Evolutionary conservation across 2,888 invertebrate species (phyloP).

Genomic region (Protula sp.): DNA sequence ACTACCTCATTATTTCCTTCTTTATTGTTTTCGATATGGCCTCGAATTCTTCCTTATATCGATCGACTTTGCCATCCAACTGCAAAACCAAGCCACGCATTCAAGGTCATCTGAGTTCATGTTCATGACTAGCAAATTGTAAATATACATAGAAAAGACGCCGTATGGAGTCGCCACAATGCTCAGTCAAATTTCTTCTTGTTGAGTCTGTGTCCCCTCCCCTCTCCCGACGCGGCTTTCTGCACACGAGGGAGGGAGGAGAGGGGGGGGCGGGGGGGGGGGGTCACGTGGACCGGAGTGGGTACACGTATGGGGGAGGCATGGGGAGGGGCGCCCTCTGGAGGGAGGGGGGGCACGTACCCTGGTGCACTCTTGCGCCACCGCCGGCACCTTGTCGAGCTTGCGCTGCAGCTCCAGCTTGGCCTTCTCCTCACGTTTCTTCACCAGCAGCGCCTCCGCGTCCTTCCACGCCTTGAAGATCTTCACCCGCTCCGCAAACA

Average conservation of each 20-base stretch:
- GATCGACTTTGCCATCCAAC: conserved; percentile 96
- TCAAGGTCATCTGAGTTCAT: no score
- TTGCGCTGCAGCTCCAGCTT: conserved; percentile 85
- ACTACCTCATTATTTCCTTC: conserved; percentile 72
- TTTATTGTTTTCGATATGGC: conserved; percentile 90
- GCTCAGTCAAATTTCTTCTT: no score
- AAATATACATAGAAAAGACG: no score
- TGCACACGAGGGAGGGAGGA: no score
- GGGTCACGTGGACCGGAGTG: no score
- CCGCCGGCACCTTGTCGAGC: conserved; percentile 81
- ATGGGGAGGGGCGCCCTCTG: no score
- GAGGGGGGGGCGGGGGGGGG: no score
- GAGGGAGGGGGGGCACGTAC: no score
- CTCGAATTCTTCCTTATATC: conserved; percentile 93
- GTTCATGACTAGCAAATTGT: background rate
- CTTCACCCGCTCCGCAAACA: conserved; percentile 70
- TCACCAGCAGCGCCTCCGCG: conserved; percentile 87
- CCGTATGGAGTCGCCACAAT: no score
- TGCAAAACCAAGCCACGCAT: conserved; percentile 56
- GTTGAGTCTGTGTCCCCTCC: no score
- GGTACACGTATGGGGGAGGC: no score
- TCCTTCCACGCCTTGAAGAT: conserved; percentile 97
- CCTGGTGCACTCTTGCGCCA: conserved; percentile 76
- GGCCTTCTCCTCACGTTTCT: conserved; percentile 88
- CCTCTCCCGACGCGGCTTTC: no score